Base-by-base conservation (phyloP, 2,888 invertebrate species). In the Himalopsyche japonica region DNA sequence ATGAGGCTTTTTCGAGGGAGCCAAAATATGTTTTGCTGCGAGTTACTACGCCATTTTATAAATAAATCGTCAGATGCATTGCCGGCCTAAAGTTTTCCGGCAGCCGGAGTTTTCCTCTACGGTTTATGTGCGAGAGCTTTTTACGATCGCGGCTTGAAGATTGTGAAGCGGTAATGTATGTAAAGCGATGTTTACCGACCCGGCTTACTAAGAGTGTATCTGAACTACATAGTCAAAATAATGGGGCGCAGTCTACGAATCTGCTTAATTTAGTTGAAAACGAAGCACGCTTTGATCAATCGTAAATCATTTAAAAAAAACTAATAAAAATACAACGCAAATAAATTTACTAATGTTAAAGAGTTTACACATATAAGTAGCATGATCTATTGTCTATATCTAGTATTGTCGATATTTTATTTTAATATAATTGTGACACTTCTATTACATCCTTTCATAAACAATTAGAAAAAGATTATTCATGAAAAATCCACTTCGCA, bases 111-210 rank as follows among this genome's bases (percentile, higher is more conserved):
- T 47, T 49, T 30, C 24, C 80, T 30, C 49, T 57, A 49, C 20
- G 77, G 49, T 80, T 32, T 76, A 81, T 81, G 80, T 77, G 81
- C 64, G 76, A 43, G 24, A 43, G 57, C 57, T 84, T 84, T 82
- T 84, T 81, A 82, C 79, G 82, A 82, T 30, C 64, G 57, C 43
- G 49, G 82, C 77, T 78, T 49, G 37, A 78, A 82, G 82, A 78
- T 82, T 82, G 82, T 27, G 70, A 79, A 47, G 79, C 79, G 81
- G 27, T 81, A 81, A 64, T 64, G 81, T 64, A 84, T 84, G 78
- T 81, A 81, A 82, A 82, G 57, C 76, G 76, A 37, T 82, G 85
- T 85, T 85, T 85, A 81, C 81, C 81, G 30, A 81, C 78, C 81
- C 27, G 47, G 34, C 77, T 27, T 49, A 57, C 57, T 10, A 8